Evolutionary conservation across 1,140 invertebrate genomes (phyloP), one percentile per base, ranked within the genome.

Genomic region (Macrobrachium rosenbergii): DNA sequence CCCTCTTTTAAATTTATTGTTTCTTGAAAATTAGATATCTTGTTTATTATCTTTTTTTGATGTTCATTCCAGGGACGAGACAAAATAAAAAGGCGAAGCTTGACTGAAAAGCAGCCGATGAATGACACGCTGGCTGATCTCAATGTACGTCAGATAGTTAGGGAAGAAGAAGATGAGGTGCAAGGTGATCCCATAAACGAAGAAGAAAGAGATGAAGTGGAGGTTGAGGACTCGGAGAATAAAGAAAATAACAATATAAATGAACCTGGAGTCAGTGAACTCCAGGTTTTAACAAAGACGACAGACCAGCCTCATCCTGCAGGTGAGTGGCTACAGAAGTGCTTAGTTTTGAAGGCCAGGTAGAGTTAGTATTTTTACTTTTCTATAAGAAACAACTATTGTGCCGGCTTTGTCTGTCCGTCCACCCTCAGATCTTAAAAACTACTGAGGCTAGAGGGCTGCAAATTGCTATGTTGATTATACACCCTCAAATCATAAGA

Each of bases 251-350:
- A 82, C 14, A 72, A 83, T 45, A 59, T n/a, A 21, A 63, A 23
- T 59, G 63, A 82, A 23, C 84, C 45, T 67, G 85, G 75, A 7
- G 88, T 73, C 59, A 90, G 87, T 64, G 76, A 78, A 37, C 75
- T 75, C 10, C 82, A 60, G 43, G 77, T 79, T 19, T 45, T 87
- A 3, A 62, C 28, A 14, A 73, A 59, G 64, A 45, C 84, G 6
- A 90, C 90, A 43, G 87, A 90, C 23, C 89, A 91, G 10, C 91
- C 91, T 16, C 93, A 93, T 89, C 92, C 93, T 45, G 91, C 93
- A 60, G 82, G 87, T 84, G 78, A 58, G 73, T 87, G 52, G n/a
- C 5, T 52, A 52, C 1, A 3, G 28, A 37, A 2, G 28, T 37
- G 28, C 28, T 43, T 21, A 19, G n/a, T 0, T 67, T 59, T 12